Percentiles rank a stretch among this genome's conserved stretches.
Evolutionary conservation across 1,140 invertebrate genomes (phyloP).

Genomic region (Tribolium castaneum): DNA sequence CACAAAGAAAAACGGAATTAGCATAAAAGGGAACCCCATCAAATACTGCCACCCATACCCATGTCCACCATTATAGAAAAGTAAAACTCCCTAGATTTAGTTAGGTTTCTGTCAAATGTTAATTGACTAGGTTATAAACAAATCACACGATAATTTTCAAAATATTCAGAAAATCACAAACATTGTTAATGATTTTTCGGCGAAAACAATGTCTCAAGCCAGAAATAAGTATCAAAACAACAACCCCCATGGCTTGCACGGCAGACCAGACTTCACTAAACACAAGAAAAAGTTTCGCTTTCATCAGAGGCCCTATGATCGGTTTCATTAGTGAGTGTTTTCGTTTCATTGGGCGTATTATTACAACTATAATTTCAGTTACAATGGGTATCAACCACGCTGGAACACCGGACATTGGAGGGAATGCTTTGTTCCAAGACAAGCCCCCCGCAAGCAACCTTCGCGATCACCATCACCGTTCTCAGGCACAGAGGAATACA

Average conservation of each 20-base stretch:
- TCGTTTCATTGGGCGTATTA: neutral
- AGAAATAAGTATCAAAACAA: no score
- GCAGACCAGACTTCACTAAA: neutral
- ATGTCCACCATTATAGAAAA: no score
- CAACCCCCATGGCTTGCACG: neutral
- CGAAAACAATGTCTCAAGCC: no score
- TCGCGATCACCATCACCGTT: conserved; percentile 50
- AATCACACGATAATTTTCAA: no score
- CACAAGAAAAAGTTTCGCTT: neutral
- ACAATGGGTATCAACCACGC: neutral
- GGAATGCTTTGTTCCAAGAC: neutral
- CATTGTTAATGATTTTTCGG: no score
- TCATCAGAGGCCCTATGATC: neutral
- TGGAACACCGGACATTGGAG: neutral
- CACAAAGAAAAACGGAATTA: no score
- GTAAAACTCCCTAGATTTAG: no score
- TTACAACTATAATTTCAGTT: neutral
- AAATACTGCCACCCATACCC: no score
- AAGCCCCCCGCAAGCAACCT: neutral
- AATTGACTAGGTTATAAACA: no score
- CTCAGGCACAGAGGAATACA: conserved; percentile 57
- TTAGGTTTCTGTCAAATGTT: no score
- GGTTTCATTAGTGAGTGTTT: neutral
- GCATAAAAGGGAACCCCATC: no score
- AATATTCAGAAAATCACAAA: no score